Percentiles rank a stretch among this genome's conserved stretches.
These are phyloP conservation scores for Yoshiicerus persimilis DNA, from an alignment of 1,140 invertebrate genomes.

Conservation along the genomic window DNA sequence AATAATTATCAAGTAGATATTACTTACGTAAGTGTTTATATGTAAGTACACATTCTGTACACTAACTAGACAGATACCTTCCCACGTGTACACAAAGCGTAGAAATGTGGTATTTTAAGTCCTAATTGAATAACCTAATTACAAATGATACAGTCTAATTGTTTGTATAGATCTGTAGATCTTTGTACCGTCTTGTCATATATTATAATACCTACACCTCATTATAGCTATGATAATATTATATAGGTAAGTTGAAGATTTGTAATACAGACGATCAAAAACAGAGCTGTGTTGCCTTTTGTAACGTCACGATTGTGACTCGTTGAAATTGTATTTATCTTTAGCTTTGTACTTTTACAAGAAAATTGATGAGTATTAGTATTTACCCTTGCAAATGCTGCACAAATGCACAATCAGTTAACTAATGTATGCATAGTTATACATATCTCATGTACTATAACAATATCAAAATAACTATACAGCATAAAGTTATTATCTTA, in stretches of 20 bases:
- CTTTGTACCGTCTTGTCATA: conserved; percentile 10
- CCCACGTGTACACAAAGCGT: neutral
- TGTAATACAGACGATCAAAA: neutral
- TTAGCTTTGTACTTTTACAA: neutral
- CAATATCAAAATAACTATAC: neutral
- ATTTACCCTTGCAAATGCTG: neutral
- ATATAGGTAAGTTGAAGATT: neutral
- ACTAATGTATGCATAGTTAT: neutral
- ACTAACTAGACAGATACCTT: neutral
- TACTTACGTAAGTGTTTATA: neutral
- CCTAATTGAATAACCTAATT: neutral
- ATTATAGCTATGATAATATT: neutral
- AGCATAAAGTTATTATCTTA: neutral
- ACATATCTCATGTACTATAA: neutral
- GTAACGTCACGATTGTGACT: neutral
- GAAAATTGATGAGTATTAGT: neutral
- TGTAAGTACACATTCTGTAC: neutral
- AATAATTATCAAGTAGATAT: neutral
- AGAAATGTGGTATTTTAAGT: neutral
- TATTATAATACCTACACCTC: neutral
- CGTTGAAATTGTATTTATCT: neutral
- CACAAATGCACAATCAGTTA: neutral
- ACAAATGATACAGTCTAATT: conserved; percentile 8
- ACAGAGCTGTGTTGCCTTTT: neutral
- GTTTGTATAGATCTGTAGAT: conserved; percentile 2